phyloP scores from a whole-genome alignment of 1,140 invertebrate genomes.

The Rhagoletis zephyria region DNA sequence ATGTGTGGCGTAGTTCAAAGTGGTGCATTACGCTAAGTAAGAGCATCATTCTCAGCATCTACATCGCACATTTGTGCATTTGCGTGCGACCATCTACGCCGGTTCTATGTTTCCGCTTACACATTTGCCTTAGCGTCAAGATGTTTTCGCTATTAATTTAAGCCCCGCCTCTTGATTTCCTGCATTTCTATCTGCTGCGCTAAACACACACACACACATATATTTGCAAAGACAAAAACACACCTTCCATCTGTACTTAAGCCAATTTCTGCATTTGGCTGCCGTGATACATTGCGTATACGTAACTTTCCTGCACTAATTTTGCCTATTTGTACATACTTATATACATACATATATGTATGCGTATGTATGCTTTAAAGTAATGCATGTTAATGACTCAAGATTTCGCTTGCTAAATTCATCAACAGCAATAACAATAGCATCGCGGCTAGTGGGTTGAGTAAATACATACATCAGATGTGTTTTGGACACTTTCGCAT shows the following conservation, averaged over 20 bases:
- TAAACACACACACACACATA: not conserved
- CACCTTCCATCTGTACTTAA: not conserved
- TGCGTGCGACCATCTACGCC: not conserved
- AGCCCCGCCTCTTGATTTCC: not conserved
- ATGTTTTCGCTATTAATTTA: conserved; percentile 29
- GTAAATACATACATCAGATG: too few relatives aligned
- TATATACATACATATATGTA: too few relatives aligned
- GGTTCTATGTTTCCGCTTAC: not conserved
- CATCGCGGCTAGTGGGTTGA: too few relatives aligned
- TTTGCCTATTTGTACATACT: too few relatives aligned
- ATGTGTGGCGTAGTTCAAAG: not conserved
- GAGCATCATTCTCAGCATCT: not conserved
- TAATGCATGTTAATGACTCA: too few relatives aligned
- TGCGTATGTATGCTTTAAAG: too few relatives aligned
- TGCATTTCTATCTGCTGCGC: not conserved
- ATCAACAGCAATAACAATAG: too few relatives aligned
- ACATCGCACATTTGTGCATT: not conserved
- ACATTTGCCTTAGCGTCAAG: conserved; percentile 26
- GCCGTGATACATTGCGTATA: not conserved
- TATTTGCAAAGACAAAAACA: not conserved
- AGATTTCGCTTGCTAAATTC: too few relatives aligned
- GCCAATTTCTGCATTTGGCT: not conserved
- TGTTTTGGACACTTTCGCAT: too few relatives aligned
- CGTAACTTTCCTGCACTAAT: not conserved
- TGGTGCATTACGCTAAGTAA: not conserved